These are phyloP conservation scores for Iguana delicatissima DNA, from an alignment of 2,797 vertebrate species.

Conservation along the genomic window DNA sequence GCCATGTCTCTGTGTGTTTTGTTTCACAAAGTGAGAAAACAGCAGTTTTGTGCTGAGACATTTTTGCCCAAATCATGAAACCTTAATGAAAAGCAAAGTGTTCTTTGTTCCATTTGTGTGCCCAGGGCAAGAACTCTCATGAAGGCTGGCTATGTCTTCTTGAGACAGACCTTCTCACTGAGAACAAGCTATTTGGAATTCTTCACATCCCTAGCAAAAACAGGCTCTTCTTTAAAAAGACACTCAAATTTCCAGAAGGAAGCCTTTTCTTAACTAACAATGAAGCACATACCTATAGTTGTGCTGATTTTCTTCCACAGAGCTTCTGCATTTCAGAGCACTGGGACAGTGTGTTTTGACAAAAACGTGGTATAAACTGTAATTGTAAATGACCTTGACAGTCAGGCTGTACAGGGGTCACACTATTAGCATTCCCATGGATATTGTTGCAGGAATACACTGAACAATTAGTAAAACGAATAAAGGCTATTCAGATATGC, in stretches of 20 bases:
- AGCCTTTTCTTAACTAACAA: accelerated
- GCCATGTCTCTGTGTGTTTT: no score
- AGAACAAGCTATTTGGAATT: no score
- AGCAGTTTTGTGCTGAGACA: no score
- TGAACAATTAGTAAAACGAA: conserved; percentile 82
- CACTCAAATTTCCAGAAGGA: neutral
- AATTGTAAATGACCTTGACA: conserved; percentile 59
- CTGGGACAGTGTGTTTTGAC: neutral
- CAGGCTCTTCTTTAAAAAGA: neutral
- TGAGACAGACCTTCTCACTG: no score
- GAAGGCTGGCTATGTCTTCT: no score
- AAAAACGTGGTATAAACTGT: neutral
- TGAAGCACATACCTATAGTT: neutral
- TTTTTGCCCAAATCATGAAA: no score
- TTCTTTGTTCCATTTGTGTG: no score
- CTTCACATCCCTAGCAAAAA: no score
- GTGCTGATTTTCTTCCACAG: neutral
- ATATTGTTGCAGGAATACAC: conserved; percentile 66
- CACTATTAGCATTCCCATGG: conserved; percentile 72
- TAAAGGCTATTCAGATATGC: conserved; percentile 62
- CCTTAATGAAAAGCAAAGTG: no score
- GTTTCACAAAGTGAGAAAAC: no score
- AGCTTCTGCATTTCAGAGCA: neutral
- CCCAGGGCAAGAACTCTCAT: no score
- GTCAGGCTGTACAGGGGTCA: conserved; percentile 63